Conservation (phyloP, 2,113 vertebrate genomes). For the Phalacrocorax brasilianus region DNA sequence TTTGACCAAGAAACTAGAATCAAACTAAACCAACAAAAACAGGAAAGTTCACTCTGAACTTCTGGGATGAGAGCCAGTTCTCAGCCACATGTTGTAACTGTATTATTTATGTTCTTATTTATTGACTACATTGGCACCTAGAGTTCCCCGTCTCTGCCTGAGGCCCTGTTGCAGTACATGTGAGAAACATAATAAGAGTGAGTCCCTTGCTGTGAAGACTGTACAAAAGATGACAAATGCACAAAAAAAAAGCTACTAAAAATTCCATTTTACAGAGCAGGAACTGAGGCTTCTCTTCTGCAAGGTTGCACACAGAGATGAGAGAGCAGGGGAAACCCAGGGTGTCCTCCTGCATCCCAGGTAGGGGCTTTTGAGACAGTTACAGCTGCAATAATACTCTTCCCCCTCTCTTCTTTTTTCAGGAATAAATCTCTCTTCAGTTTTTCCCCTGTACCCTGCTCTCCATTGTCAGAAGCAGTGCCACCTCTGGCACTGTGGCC, state of each 20-base stretch:
- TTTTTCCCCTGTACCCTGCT: neutral
- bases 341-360: neutral
- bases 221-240: neutral
- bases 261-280: neutral
- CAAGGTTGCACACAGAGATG: neutral
- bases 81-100: conserved; percentile 16
- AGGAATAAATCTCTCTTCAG: neutral
- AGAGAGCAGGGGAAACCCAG: neutral
- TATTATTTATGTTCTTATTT: conserved; percentile 61
- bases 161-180: neutral
- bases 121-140: conserved; percentile 58
- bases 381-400: neutral
- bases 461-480: neutral
- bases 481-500: neutral
- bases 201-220: neutral
- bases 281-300: neutral
- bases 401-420: neutral
- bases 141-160: neutral
- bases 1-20: neutral
- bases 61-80: conserved; percentile 51
- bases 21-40: conserved; percentile 26
- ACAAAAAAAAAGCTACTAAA: neutral
- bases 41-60: conserved; percentile 22
- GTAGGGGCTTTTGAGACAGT: neutral
- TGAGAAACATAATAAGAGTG: neutral